Percentiles rank a stretch among this genome's conserved stretches.
Conservation (phyloP, 2,113 vertebrate species). For the Eolophus roseicapilla region DNA sequence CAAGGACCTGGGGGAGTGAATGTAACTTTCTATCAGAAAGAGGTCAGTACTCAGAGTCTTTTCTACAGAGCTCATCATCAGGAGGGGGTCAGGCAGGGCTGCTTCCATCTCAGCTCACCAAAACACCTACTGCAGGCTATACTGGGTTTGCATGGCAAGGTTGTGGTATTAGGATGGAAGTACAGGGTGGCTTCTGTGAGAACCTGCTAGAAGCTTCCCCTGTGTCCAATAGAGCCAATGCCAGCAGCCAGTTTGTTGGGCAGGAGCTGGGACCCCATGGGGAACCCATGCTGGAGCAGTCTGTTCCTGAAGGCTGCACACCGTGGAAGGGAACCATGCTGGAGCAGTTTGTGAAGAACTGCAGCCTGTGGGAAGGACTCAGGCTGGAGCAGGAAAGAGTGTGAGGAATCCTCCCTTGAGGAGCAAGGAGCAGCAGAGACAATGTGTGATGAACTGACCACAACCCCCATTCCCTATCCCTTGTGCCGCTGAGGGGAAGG, state of each 20-base stretch:
- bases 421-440: not conserved
- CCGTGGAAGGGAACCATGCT: not conserved
- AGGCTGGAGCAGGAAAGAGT: not conserved
- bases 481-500: not conserved
- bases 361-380: not conserved
- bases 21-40: not conserved
- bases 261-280: not conserved
- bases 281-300: not conserved
- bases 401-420: not conserved
- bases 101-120: not conserved
- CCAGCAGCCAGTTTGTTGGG: not conserved
- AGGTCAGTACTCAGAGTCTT: not conserved
- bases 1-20: not conserved
- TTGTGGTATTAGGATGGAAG: not conserved
- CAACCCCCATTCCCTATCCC: not conserved
- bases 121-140: not conserved
- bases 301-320: too few relatives aligned
- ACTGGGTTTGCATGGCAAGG: not conserved
- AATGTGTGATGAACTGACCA: not conserved
- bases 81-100: not conserved
- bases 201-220: not conserved
- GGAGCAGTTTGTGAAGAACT: not conserved
- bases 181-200: too few relatives aligned
- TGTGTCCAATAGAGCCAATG: not conserved
- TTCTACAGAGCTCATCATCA: not conserved